Percentiles rank a stretch among this genome's conserved stretches.
Conservation (phyloP, 30 jellyfish, hydroid and myxozoan species). For the Hydractinia symbiolongicarpus region DNA sequence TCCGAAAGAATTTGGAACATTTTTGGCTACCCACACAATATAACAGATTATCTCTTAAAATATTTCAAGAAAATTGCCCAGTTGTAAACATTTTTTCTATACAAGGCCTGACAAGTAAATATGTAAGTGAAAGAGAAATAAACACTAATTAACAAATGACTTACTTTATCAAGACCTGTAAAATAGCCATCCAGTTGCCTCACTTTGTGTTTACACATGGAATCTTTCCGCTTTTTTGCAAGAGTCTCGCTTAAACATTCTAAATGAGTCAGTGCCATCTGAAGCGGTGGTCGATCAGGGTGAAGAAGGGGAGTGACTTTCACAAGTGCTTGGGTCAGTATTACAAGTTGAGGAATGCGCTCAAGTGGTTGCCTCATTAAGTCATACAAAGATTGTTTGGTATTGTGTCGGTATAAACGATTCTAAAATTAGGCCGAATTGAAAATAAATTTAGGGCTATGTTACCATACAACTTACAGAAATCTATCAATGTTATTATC, state of each 20-base stretch:
- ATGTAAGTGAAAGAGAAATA: background rate
- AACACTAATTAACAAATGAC: background rate
- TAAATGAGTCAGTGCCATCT: constrained; percentile 86
- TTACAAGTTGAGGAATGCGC: constrained; percentile 78
- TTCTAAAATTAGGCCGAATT: constrained; percentile 27
- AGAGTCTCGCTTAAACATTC: constrained; percentile 76
- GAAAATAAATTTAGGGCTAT: background rate
- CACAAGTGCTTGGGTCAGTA: constrained; percentile 59
- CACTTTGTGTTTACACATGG: constrained; percentile 71
- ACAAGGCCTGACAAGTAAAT: background rate
- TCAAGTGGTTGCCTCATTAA: constrained; percentile 74
- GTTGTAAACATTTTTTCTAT: too few relatives aligned
- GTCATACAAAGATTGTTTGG: constrained; percentile 67
- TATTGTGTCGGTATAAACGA: constrained; percentile 44
- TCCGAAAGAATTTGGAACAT: too few relatives aligned
- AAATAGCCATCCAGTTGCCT: constrained; percentile 60
- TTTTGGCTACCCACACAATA: too few relatives aligned
- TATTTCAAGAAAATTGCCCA: too few relatives aligned
- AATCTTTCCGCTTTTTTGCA: constrained; percentile 65
- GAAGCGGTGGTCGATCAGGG: constrained; percentile 65
- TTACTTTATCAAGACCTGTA: constrained; percentile 66
- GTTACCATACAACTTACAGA: too few relatives aligned
- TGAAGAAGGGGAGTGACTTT: constrained; percentile 70
- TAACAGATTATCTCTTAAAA: too few relatives aligned
- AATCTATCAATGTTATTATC: too few relatives aligned